Evolutionary conservation across 2,888 invertebrate genomes (phyloP), one percentile per base, ranked within the genome.

Genomic region (Scaptomyza tumidula): DNA sequence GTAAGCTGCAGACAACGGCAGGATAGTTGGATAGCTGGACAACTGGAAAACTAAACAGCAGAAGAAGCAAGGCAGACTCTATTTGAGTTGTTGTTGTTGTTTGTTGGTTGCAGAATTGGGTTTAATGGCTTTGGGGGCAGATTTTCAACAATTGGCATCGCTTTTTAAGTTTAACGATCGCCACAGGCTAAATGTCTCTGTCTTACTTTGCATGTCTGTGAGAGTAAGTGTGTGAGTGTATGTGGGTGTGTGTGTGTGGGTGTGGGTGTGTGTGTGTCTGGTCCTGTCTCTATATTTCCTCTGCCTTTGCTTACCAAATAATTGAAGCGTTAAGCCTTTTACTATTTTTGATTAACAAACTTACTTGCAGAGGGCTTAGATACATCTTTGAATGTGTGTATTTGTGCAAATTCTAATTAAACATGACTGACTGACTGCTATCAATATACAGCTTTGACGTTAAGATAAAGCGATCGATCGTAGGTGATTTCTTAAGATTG

Each of bases 91-190:
- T 43, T 41, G 24, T 10, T 45, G 27, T n/a, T 50, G 35, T n/a
- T n/a, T 33, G 19, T 49, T 19, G 49, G 35, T 50, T 24, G 50
- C 35, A 50, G n/a, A 24, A 35, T 50, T 50, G 2, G 35, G 16
- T 41, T 19, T 54, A 49, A 46, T 49, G 67, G 49, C 48, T 44
- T 29, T 29, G 29, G 29, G 29, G 29, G 29, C 29, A 29, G 29
- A 29, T 44, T 27, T 50, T 37, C 37, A 56, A 50, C 71, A 60
- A 60, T 70, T 60, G 77, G 54, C 48, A 65, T 45, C 45, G 79
- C 69, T 79, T 79, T 63, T 66, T 61, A 72, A 61, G 55, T 68
- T 75, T 78, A 83, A 82, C 83, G 82, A 82, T 82, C 82, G 86
- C 82, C 78, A 46, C 31, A 16, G 73, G 86, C 67, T 10, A 41